A percentile compares a stretch with the other conserved stretches of the same genome.
Conservation (phyloP, 2,797 vertebrate species). For the Hafferia zeledoni region DNA sequence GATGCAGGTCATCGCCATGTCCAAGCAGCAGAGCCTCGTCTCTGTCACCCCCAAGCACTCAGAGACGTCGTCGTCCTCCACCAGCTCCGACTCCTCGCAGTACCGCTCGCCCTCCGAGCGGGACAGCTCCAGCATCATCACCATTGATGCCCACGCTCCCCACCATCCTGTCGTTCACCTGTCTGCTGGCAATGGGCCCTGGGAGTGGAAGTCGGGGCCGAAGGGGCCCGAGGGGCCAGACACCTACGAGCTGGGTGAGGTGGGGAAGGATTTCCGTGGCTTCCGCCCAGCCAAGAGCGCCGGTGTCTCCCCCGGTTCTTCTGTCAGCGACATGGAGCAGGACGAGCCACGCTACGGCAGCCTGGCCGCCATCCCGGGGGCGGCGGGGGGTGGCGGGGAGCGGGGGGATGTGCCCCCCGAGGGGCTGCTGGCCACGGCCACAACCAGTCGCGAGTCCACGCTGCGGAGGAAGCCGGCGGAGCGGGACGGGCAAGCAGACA, state of each 20-base stretch:
- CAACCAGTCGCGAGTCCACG: slow-evolving; percentile 84
- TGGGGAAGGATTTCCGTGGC: slow-evolving; percentile 77
- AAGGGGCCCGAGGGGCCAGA: slow-evolving; percentile 75
- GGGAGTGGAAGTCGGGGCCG: slow-evolving; percentile 85
- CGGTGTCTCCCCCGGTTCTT: slow-evolving; percentile 76
- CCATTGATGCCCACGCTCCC: slow-evolving; percentile 88
- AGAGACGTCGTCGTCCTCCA: slow-evolving; percentile 87
- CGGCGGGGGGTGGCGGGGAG: background rate
- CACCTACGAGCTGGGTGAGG: slow-evolving; percentile 81
- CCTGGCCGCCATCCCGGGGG: slow-evolving; percentile 75
- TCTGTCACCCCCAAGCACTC: slow-evolving; percentile 82
- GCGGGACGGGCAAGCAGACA: slow-evolving; percentile 75
- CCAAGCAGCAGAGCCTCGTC: slow-evolving; percentile 87
- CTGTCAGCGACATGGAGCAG: slow-evolving; percentile 79
- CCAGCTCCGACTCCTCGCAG: slow-evolving; percentile 87
- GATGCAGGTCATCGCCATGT: slow-evolving; percentile 94
- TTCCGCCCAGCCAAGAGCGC: slow-evolving; percentile 78
- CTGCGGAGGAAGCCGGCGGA: slow-evolving; percentile 83
- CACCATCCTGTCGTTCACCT: slow-evolving; percentile 88
- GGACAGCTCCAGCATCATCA: slow-evolving; percentile 85
- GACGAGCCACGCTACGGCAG: slow-evolving; percentile 70
- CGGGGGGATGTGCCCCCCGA: slow-evolving; percentile 58
- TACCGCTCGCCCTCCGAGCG: slow-evolving; percentile 85
- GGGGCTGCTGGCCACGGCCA: slow-evolving; percentile 63
- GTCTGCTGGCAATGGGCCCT: slow-evolving; percentile 81